Evolutionary conservation across 2,797 vertebrate genomes (phyloP), one percentile per base, ranked within the genome.

Genomic region (Peromyscus nudipes): DNA sequence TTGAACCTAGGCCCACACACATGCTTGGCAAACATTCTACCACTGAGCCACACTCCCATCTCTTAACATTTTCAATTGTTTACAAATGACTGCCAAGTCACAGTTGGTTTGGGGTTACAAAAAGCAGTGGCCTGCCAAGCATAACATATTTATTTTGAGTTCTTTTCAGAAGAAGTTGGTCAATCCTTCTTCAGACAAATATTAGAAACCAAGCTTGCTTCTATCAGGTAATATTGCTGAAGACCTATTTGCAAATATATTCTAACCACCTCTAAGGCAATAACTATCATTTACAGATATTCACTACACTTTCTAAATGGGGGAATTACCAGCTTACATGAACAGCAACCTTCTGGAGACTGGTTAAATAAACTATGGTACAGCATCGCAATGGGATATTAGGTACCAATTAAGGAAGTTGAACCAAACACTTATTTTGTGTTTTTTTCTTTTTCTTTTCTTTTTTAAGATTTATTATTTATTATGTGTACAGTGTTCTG

Each of bases 281-380:
- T 91, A 95, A 86, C 1, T 91, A 55, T 17, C 79, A 79, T 85
- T 96, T 94, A 95, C 27, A 76, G 83, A 95, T 27, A 95, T 75
- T 96, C 64, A 90, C 23, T 77, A 62, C 23, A 89, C 87, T 94
- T 85, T 91, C 73, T 86, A 95, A 96, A 75, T 93, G 94, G 43
- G 52, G 21, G 71, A 90, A 89, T 84, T 64, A 77, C 89, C 46
- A 60, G 89, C 77, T 73, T 73, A 94, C 25, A 73, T 49, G 64
- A 96, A 89, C n/a, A 94, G 60, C 16, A 17, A 94, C 49, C 79
- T 95, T 60, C 4, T 80, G 29, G 67, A 62, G 37, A 60, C 12
- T 40, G 62, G n/a, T 60, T 96, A 95, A 94, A 86, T 76, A 95
- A 95, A 93, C 84, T 84, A 94, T 31, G 16, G 52, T 52, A 4